These are phyloP conservation scores for Xestia sexstrigata DNA, from an alignment of 2,888 invertebrate species.

Conservation along the genomic window DNA sequence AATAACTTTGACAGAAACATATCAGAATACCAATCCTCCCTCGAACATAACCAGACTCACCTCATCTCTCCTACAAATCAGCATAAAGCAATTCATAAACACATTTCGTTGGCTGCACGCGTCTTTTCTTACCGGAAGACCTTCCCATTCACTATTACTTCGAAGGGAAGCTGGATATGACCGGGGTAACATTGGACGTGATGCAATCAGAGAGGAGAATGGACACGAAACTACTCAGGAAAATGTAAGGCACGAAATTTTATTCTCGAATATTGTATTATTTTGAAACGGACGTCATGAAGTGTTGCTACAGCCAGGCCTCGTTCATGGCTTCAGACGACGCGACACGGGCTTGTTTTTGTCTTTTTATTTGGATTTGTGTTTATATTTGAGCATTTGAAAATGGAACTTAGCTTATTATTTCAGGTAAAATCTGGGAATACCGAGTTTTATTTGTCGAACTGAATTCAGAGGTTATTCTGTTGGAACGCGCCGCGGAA, in stretches of 20 bases:
- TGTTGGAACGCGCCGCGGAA: too few species aligned
- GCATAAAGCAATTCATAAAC: constrained; percentile 45
- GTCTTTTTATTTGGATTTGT: constrained; percentile 6
- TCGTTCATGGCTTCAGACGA: too few species aligned
- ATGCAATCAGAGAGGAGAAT: constrained; percentile 63
- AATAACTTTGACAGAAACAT: not conserved
- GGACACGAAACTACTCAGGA: constrained; percentile 50
- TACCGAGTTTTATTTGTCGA: not conserved
- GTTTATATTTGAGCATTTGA: not conserved
- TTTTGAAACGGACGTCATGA: constrained; percentile 45
- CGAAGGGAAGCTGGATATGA: constrained; percentile 63
- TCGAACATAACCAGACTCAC: not conserved
- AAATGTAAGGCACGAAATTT: constrained; percentile 39
- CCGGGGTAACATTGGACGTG: constrained; percentile 61
- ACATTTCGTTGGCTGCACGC: constrained; percentile 45
- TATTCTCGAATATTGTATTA: constrained; percentile 47
- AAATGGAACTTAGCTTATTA: not conserved
- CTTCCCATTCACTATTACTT: constrained; percentile 61
- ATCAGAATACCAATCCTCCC: not conserved
- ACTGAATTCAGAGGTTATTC: not conserved
- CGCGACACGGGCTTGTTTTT: too few species aligned
- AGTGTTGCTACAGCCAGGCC: too few species aligned
- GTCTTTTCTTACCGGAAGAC: constrained; percentile 61
- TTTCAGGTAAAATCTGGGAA: not conserved
- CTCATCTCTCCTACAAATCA: constrained; percentile 26